phyloP scores from a whole-genome alignment of 2,888 invertebrate species.

The Tromatobia lineatoria region DNA sequence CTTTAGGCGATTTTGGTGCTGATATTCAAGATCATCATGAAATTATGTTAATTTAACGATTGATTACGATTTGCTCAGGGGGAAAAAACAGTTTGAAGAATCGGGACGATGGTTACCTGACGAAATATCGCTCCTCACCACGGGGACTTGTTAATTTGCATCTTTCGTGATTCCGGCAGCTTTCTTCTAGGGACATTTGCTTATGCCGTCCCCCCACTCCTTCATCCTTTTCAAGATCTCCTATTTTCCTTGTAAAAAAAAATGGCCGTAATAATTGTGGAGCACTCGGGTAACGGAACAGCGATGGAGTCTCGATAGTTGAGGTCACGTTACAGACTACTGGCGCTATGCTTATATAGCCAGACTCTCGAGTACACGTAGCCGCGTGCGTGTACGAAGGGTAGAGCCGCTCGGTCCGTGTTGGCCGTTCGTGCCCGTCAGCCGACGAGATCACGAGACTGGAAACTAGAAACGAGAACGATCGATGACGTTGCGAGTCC shows the following conservation, averaged over 20 bases:
- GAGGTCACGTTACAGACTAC: slow-evolving; percentile 65
- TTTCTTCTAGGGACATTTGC: neutral
- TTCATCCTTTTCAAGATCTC: neutral
- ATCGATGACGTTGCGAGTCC: slow-evolving; percentile 70
- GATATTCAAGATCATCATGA: slow-evolving; percentile 8
- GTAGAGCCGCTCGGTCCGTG: slow-evolving; percentile 42
- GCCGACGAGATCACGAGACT: slow-evolving; percentile 66
- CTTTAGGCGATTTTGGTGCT: neutral
- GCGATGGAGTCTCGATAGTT: slow-evolving; percentile 62
- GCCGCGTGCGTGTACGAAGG: slow-evolving; percentile 36
- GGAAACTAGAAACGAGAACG: slow-evolving; percentile 72
- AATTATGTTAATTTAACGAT: slow-evolving; percentile 17
- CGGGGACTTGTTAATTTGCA: slow-evolving; percentile 14
- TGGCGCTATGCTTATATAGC: slow-evolving; percentile 12
- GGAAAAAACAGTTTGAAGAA: neutral
- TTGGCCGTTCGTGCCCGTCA: slow-evolving; percentile 56
- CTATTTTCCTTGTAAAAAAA: slow-evolving; percentile 11
- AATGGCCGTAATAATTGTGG: slow-evolving; percentile 13
- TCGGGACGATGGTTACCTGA: neutral
- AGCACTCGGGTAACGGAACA: slow-evolving; percentile 14
- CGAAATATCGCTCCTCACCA: neutral
- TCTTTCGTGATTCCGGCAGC: slow-evolving; percentile 11
- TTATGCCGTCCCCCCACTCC: neutral
- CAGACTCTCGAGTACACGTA: slow-evolving; percentile 26
- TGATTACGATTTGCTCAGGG: neutral